Percentiles rank a stretch among this genome's conserved stretches.
phyloP scores from a whole-genome alignment of 2,113 vertebrate genomes.

The Opisthocomus hoazin region DNA sequence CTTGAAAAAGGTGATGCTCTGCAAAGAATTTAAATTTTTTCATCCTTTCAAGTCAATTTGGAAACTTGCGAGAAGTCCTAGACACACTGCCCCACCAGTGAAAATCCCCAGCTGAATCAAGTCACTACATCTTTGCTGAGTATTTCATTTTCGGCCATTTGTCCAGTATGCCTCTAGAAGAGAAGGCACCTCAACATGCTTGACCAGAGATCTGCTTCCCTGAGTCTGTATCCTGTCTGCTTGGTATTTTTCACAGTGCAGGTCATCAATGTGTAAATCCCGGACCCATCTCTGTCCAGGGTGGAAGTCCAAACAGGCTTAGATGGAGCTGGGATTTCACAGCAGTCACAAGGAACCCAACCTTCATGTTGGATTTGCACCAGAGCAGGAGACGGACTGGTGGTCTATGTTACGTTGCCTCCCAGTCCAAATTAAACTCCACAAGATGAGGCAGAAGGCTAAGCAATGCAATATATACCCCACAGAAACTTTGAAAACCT shows the following conservation, averaged over 20 bases:
- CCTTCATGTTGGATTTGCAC: background rate
- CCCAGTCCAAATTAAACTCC: background rate
- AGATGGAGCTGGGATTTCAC: background rate
- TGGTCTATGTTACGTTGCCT: background rate
- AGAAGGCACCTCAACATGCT: background rate
- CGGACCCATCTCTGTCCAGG: accelerated
- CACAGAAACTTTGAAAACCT: background rate
- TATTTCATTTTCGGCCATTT: background rate
- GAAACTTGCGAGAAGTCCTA: background rate
- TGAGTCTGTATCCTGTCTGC: background rate
- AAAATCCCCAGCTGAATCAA: background rate
- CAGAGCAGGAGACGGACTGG: background rate
- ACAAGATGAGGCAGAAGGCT: background rate
- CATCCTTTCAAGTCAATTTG: background rate
- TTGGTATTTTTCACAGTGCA: background rate
- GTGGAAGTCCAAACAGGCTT: background rate
- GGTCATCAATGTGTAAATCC: background rate
- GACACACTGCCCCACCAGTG: background rate
- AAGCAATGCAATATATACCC: background rate
- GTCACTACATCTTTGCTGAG: background rate
- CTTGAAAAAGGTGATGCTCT: background rate
- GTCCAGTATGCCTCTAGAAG: background rate
- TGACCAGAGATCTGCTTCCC: background rate
- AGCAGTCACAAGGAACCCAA: background rate
- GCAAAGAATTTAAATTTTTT: background rate